phyloP scores from a whole-genome alignment of 2,113 vertebrate genomes.

The Dipodomys merriami region DNA sequence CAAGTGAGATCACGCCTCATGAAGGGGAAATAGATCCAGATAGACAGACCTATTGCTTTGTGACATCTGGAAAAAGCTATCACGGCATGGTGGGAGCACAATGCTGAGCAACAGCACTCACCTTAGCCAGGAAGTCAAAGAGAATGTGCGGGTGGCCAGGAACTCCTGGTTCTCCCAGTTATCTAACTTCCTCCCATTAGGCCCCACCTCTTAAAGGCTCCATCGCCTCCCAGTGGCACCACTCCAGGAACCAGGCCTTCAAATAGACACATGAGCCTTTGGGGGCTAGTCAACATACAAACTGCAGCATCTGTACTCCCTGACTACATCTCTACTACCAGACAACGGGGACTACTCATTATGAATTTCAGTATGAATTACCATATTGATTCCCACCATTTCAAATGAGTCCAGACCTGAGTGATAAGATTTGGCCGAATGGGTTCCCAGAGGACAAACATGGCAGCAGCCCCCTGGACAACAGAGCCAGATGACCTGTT shows the following conservation, averaged over 20 bases:
- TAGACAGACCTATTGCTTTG: too few species aligned
- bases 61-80: too few species aligned
- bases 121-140: not conserved
- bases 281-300: too few species aligned
- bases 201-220: not conserved
- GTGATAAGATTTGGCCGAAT: too few species aligned
- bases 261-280: not conserved
- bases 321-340: not conserved
- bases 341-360: not conserved
- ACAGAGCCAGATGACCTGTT: too few species aligned
- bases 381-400: not conserved
- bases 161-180: not conserved
- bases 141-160: not conserved
- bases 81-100: too few species aligned
- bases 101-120: not conserved
- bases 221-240: not conserved
- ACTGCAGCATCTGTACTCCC: not conserved
- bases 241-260: not conserved
- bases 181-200: not conserved
- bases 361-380: not conserved
- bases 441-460: not conserved
- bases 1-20: not conserved
- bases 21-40: too few species aligned
- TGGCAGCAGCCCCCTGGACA: not conserved
- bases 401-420: not conserved